Evolutionary conservation across 30 jellyfish, hydroid and myxozoan genomes (phyloP).

Genomic region (Euphysa ruthae): DNA sequence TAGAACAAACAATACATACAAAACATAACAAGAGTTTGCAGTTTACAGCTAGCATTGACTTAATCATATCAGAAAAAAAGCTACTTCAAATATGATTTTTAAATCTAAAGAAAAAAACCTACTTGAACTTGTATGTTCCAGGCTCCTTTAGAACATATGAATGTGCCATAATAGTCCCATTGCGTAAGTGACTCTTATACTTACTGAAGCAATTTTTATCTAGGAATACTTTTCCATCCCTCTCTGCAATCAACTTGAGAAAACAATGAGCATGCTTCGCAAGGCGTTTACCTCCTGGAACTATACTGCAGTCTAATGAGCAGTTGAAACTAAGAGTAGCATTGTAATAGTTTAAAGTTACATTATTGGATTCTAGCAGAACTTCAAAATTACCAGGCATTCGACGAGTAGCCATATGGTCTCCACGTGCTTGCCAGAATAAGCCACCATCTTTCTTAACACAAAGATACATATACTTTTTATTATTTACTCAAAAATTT

Average conservation of each 20-base stretch:
- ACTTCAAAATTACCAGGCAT: conserved; percentile 84
- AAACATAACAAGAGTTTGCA: no score
- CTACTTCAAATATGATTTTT: not conserved
- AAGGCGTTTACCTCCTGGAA: conserved; percentile 28
- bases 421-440: conserved; percentile 70
- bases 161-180: conserved; percentile 69
- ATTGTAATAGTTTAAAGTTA: conserved; percentile 34
- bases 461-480: not conserved
- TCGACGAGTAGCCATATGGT: conserved; percentile 55
- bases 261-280: conserved; percentile 62
- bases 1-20: no score
- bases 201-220: conserved; percentile 62
- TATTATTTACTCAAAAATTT: not conserved
- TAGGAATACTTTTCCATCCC: conserved; percentile 8
- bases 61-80: not conserved
- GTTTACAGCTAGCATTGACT: not conserved
- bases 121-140: conserved; percentile 77
- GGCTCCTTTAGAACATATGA: conserved; percentile 15
- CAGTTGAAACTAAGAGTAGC: conserved; percentile 49
- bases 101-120: not conserved
- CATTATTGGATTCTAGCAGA: conserved; percentile 30
- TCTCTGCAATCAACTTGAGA: conserved; percentile 17
- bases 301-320: conserved; percentile 75
- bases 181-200: conserved; percentile 33
- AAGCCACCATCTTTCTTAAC: conserved; percentile 4